phyloP scores from a whole-genome alignment of 1,140 invertebrate species.

The Trypoxylus dichotomus region DNA sequence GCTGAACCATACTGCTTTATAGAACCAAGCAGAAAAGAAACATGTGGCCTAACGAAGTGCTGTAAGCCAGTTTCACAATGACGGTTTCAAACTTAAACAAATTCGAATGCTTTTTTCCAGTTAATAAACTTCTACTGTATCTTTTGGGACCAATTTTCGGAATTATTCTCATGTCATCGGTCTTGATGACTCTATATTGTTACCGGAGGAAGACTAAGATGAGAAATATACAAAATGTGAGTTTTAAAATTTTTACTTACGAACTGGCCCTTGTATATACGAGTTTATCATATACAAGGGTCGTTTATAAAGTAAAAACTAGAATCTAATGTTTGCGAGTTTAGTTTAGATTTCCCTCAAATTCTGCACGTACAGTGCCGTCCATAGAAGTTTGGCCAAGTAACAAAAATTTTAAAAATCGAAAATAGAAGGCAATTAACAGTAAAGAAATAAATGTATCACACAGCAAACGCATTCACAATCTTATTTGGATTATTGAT shows the following conservation, averaged over 20 bases:
- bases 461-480: too few relatives aligned
- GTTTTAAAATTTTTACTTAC: slow-evolving; percentile 31
- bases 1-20: slow-evolving; percentile 90
- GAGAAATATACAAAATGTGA: slow-evolving; percentile 64
- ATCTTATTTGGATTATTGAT: too few relatives aligned
- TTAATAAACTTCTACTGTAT: slow-evolving; percentile 65
- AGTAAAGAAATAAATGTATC: too few relatives aligned
- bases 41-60: slow-evolving; percentile 86
- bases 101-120: slow-evolving; percentile 43
- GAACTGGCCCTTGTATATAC: background rate
- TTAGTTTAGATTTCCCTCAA: too few relatives aligned
- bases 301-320: too few relatives aligned
- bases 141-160: slow-evolving; percentile 58
- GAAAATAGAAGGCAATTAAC: too few relatives aligned
- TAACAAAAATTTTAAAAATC: too few relatives aligned
- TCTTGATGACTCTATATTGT: slow-evolving; percentile 57
- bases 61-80: slow-evolving; percentile 52
- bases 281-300: background rate
- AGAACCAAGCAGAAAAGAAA: slow-evolving; percentile 70
- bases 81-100: background rate
- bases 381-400: too few relatives aligned
- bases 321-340: too few relatives aligned
- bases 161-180: slow-evolving; percentile 49
- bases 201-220: slow-evolving; percentile 60
- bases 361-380: too few relatives aligned